Evolutionary conservation across 2,113 vertebrate genomes (phyloP).

Genomic region (Brachypteracias leptosomus): DNA sequence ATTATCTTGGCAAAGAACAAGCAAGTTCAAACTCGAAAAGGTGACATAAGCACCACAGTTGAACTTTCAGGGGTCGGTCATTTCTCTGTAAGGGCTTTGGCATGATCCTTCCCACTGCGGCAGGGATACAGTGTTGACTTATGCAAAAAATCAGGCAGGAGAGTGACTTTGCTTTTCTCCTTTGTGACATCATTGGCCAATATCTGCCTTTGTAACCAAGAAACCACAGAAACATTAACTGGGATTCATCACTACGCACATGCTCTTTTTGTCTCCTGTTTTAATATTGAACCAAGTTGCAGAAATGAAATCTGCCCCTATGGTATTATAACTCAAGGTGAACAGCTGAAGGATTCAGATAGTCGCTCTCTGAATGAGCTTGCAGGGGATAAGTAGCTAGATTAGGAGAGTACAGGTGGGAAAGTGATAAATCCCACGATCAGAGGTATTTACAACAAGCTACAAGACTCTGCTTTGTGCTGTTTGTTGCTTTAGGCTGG

Average conservation of each 20-base stretch:
- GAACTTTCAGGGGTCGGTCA: rapidly evolving
- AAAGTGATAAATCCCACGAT: constrained; percentile 4
- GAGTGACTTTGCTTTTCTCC: neutral
- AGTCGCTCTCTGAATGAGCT: constrained; percentile 8
- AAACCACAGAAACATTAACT: neutral
- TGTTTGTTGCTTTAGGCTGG: constrained; percentile 52
- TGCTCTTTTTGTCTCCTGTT: neutral
- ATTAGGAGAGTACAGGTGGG: constrained; percentile 50
- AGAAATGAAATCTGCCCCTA: neutral
- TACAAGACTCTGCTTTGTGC: constrained; percentile 36
- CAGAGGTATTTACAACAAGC: constrained; percentile 46
- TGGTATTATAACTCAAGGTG: constrained; percentile 20
- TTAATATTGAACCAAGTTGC: constrained; percentile 4
- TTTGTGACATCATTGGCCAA: neutral
- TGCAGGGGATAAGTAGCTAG: constrained; percentile 32
- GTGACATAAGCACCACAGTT: rapidly evolving
- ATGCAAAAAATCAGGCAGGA: neutral
- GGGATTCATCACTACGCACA: neutral
- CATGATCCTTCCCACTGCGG: neutral
- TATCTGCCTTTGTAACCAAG: neutral
- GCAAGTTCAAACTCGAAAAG: neutral
- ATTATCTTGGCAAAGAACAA: neutral
- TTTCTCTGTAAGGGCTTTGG: neutral
- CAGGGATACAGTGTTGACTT: neutral
- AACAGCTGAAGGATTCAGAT: constrained; percentile 59